phyloP scores from a whole-genome alignment of 2,888 invertebrate genomes.

The Coleophora deauratella region DNA sequence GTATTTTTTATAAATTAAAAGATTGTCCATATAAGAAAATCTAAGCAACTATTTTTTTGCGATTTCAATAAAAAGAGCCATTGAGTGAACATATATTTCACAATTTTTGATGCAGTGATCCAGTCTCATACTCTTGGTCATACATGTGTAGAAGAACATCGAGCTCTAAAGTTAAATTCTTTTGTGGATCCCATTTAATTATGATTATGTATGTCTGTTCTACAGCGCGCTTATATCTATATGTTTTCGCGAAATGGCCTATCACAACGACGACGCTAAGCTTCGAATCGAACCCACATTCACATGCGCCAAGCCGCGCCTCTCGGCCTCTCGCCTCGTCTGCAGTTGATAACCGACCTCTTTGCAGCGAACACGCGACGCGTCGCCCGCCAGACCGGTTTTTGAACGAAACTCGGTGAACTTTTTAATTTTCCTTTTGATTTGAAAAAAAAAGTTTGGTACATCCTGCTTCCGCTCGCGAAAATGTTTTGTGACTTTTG shows the following conservation, averaged over 20 bases:
- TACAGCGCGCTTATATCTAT: background rate
- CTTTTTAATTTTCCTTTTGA: background rate
- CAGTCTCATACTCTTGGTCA: too few species aligned
- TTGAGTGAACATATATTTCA: too few species aligned
- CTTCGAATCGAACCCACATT: conserved; percentile 21
- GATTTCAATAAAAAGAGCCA: too few species aligned
- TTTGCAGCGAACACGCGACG: conserved; percentile 39
- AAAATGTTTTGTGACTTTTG: conserved; percentile 13
- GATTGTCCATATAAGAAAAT: too few species aligned
- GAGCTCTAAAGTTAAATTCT: too few species aligned
- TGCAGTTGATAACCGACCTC: conserved; percentile 58
- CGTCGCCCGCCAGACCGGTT: conserved; percentile 14
- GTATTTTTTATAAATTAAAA: too few species aligned
- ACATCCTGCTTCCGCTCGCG: background rate
- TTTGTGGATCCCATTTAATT: too few species aligned
- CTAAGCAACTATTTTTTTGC: too few species aligned
- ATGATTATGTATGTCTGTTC: too few species aligned
- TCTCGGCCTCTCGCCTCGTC: conserved; percentile 35
- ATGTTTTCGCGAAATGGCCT: conserved; percentile 2
- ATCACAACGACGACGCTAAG: conserved; percentile 7
- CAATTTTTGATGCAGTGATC: too few species aligned
- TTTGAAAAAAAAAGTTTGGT: background rate
- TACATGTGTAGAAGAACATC: too few species aligned
- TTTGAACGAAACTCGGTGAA: conserved; percentile 10
- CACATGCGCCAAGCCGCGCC: conserved; percentile 41